phyloP scores from a whole-genome alignment of 1,140 invertebrate species.

The Solenopsis invicta region DNA sequence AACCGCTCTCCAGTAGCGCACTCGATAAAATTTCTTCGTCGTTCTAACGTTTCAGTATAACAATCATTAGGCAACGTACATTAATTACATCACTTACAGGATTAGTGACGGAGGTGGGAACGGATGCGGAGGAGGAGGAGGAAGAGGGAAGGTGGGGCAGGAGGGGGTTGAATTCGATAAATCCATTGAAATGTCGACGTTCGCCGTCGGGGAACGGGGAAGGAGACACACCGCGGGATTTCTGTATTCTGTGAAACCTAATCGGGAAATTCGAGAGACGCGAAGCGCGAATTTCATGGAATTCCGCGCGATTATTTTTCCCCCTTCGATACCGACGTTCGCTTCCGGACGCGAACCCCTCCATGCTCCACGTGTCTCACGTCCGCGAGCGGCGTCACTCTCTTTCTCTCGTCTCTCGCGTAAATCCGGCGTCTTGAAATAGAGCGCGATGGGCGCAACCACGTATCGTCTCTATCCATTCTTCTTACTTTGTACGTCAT shows the following conservation, averaged over 20 bases:
- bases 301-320: background rate
- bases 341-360: slow-evolving; percentile 9
- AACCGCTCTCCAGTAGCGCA: slow-evolving; percentile 81
- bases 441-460: background rate
- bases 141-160: background rate
- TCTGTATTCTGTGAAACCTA: slow-evolving; percentile 53
- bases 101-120: slow-evolving; percentile 54
- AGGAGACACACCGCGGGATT: background rate
- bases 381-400: background rate
- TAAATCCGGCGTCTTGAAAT: slow-evolving; percentile 42
- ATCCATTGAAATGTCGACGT: slow-evolving; percentile 27
- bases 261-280: slow-evolving; percentile 45
- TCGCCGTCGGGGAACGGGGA: background rate
- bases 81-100: slow-evolving; percentile 79
- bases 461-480: slow-evolving; percentile 38
- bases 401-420: slow-evolving; percentile 11
- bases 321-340: slow-evolving; percentile 10
- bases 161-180: background rate
- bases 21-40: slow-evolving; percentile 83
- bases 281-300: slow-evolving; percentile 16
- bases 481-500: slow-evolving; percentile 74
- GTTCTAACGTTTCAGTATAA: slow-evolving; percentile 76
- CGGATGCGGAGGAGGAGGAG: background rate
- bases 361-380: background rate
- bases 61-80: slow-evolving; percentile 82